phyloP scores from a whole-genome alignment of 2,797 vertebrate genomes.

The Carapus acus region DNA sequence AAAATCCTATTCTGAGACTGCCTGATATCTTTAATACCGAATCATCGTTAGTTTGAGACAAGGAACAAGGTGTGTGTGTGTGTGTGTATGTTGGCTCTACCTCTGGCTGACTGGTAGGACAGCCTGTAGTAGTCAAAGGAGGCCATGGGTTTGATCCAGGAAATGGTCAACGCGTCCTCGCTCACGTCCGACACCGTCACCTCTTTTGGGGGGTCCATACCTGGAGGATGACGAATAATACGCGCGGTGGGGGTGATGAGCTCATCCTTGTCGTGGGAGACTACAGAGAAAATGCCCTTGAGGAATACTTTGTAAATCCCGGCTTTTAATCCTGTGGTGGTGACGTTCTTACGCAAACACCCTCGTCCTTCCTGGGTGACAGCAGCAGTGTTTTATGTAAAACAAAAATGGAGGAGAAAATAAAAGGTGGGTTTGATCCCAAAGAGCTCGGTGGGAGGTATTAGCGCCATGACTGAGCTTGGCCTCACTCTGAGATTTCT shows the following conservation, averaged over 20 bases:
- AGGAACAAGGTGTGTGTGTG: constrained; percentile 5
- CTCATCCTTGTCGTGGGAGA: not conserved
- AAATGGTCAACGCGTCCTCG: constrained; percentile 80
- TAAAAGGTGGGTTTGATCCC: constrained; percentile 4
- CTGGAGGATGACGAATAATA: constrained; percentile 54
- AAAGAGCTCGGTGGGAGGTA: constrained; percentile 27
- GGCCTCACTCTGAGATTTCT: constrained; percentile 31
- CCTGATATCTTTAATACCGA: constrained; percentile 19
- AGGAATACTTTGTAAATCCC: constrained; percentile 8
- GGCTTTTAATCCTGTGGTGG: too few relatives aligned
- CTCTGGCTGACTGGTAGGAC: constrained; percentile 83
- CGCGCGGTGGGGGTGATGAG: not conserved
- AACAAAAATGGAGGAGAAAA: constrained; percentile 18
- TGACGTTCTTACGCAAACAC: constrained; percentile 37
- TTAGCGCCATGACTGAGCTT: constrained; percentile 46
- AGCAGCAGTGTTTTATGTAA: constrained; percentile 20
- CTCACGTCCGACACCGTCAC: constrained; percentile 81
- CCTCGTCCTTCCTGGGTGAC: constrained; percentile 20
- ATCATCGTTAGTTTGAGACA: constrained; percentile 45
- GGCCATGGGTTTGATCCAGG: constrained; percentile 83
- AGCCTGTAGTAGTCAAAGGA: constrained; percentile 90
- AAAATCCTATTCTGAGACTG: not conserved
- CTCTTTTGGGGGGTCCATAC: constrained; percentile 86
- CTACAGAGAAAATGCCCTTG: constrained; percentile 1
- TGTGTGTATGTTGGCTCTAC: constrained; percentile 55